Evolutionary conservation across 2,797 vertebrate genomes (phyloP), one percentile per base, ranked within the genome.

Genomic region (Coregonus suidteri): DNA sequence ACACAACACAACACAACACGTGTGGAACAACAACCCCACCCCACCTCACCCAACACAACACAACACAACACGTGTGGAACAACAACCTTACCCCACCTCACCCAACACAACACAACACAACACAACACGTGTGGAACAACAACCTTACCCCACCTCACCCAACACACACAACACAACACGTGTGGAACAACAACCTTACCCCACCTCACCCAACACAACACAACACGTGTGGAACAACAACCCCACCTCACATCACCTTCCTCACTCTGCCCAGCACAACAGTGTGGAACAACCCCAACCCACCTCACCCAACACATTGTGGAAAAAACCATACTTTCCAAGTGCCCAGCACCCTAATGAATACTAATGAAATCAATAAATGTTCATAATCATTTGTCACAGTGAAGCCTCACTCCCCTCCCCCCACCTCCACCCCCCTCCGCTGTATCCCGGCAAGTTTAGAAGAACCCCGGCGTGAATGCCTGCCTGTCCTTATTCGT

Each of bases 321-420:
- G 2, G 9, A 13, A 91, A 91, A 86, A 73, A 80, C 16, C 47
- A 31, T 4, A 34, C 72, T 31, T 56, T 7, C 69, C 47, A 65
- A 20, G 25, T 11, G 47, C 20, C 20, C 70, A 73, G 54, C 62
- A 9, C 71, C 65, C 83, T 85, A 91, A 93, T 87, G 90, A 93
- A 92, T 91, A 91, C 89, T 92, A 94, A 95, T 93, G 80, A 89
- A 92, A 93, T 94, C 90, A 91, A 93, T 93, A 93, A 94, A 93
- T 86, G 87, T 88, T 93, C 89, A 93, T 90, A 93, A 90, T 90
- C 86, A 87, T 94, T 93, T 89, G 88, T 93, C 92, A 91, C 90
- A 91, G 90, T 82, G 77, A 79, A 86, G 78, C 78, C 88, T 79
- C 84, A 78, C 16, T 47, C 15, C 75, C 78, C 83, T 56, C 77